Evolutionary conservation across 2,797 vertebrate species (phyloP).

Genomic region (Hyperoplus immaculatus): DNA sequence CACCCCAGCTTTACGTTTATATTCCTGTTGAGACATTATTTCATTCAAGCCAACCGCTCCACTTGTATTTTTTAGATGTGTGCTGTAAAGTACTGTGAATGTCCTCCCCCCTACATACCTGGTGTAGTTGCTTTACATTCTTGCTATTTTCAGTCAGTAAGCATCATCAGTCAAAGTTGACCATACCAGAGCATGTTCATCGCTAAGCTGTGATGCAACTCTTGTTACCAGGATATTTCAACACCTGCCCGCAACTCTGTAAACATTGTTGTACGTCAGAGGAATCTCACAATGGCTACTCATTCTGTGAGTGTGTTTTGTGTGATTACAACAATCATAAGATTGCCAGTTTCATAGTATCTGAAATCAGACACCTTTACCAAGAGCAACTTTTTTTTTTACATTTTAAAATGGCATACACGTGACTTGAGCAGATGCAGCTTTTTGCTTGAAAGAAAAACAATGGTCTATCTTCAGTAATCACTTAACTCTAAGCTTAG

Average conservation of each 20-base stretch:
- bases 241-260: constrained; percentile 24
- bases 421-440: background rate
- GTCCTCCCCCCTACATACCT: constrained; percentile 14
- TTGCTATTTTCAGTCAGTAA: constrained; percentile 34
- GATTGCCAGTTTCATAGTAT: background rate
- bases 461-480: constrained; percentile 1
- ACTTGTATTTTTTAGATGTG: constrained; percentile 20
- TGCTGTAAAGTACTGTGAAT: background rate
- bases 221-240: constrained; percentile 22
- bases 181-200: constrained; percentile 8
- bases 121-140: constrained; percentile 26
- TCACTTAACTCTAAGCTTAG: constrained; percentile 7
- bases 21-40: background rate
- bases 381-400: background rate
- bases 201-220: constrained; percentile 36
- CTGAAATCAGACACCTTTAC: background rate
- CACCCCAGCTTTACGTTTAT: background rate
- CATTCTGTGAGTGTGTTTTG: background rate
- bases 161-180: constrained; percentile 18
- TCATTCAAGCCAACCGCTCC: background rate
- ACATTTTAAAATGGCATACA: background rate
- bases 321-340: constrained; percentile 6
- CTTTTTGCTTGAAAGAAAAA: background rate
- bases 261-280: constrained; percentile 9
- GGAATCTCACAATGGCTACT: constrained; percentile 10